Percentiles rank a stretch among this genome's conserved stretches.
phyloP scores from a whole-genome alignment of 2,113 vertebrate species.

The Ivindomyrus marchei region DNA sequence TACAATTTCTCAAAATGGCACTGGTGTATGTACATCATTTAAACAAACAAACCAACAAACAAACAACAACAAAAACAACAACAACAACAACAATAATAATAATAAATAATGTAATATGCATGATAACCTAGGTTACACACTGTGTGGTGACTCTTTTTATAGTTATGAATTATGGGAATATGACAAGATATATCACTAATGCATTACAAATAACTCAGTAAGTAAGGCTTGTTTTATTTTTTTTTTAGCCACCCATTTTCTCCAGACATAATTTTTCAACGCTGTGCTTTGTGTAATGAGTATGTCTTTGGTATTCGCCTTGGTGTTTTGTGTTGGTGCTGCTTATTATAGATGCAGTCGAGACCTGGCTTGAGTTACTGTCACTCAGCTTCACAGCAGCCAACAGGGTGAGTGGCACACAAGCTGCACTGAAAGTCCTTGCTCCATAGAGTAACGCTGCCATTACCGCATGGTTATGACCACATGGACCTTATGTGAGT shows the following conservation, averaged over 20 bases:
- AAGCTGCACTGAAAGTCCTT: background rate
- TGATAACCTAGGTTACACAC: background rate
- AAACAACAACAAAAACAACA: background rate
- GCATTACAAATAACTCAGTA: background rate
- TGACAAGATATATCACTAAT: background rate
- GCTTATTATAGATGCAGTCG: background rate
- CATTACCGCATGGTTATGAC: background rate
- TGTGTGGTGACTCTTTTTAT: background rate
- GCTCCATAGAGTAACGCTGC: background rate
- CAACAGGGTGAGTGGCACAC: background rate
- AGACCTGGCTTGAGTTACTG: background rate
- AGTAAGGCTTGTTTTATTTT: background rate
- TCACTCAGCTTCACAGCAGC: conserved; percentile 6
- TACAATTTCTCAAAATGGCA: conserved; percentile 15
- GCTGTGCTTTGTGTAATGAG: too few relatives aligned
- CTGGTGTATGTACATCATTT: conserved; percentile 27
- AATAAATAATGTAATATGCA: background rate
- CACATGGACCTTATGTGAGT: too few relatives aligned
- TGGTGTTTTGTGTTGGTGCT: background rate
- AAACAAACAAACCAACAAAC: background rate
- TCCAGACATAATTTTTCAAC: background rate
- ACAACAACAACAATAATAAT: conserved; percentile 14
- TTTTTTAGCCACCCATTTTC: background rate
- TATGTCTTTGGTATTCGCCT: background rate
- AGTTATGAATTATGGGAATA: background rate